Percentiles rank a stretch among this genome's conserved stretches.
phyloP scores from a whole-genome alignment of 2,888 invertebrate species.

The Eurytoma californica region DNA sequence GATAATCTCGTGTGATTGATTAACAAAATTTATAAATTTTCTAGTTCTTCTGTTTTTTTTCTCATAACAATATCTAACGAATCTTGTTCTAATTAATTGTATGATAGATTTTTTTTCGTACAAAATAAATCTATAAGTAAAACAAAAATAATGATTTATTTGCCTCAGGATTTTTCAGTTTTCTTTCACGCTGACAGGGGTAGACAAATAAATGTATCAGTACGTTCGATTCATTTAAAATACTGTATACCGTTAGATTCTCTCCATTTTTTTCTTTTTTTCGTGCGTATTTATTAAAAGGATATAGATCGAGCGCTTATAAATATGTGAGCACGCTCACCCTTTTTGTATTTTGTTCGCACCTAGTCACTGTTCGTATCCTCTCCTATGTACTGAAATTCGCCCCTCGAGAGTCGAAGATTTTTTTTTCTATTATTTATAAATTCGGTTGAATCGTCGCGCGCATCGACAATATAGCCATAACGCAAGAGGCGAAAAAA shows the following conservation, averaged over 20 bases:
- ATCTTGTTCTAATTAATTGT: background rate
- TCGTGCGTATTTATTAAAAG: conserved; percentile 32
- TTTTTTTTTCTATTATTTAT: conserved; percentile 32
- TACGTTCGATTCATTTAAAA: conserved; percentile 32
- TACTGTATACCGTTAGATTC: conserved; percentile 23
- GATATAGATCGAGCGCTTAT: conserved; percentile 35
- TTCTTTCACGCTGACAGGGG: conserved; percentile 14
- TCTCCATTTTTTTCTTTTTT: conserved; percentile 4
- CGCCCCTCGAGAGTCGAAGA: background rate
- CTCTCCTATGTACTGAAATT: background rate
- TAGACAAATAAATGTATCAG: conserved; percentile 11
- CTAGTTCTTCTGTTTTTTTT: conserved; percentile 11
- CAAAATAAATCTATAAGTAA: conserved; percentile 9
- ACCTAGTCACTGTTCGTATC: background rate
- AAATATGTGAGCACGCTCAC: conserved; percentile 24
- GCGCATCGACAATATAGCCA: conserved; percentile 16
- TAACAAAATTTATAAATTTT: conserved; percentile 52
- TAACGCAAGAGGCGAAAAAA: conserved; percentile 30
- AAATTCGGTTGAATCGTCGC: conserved; percentile 49
- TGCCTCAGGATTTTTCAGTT: conserved; percentile 46
- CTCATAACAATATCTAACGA: conserved; percentile 35
- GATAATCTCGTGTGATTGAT: conserved; percentile 26
- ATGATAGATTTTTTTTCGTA: background rate
- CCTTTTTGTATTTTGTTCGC: background rate
- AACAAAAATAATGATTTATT: background rate